Base-by-base conservation (phyloP, 2,797 vertebrate genomes). In the Hydrolagus colliei region DNA sequence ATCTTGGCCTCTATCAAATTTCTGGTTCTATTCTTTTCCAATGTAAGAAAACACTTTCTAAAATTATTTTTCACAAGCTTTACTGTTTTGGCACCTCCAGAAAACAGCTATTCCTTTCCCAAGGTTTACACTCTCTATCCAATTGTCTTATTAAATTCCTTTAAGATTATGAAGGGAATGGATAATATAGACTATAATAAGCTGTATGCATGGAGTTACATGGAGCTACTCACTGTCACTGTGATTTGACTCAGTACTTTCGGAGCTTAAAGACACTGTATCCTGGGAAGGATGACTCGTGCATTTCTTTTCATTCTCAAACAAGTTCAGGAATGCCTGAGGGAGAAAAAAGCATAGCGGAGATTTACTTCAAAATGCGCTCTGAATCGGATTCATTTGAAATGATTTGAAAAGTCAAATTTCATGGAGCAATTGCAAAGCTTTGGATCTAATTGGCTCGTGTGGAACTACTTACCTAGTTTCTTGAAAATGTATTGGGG, bases 311-410 rank as follows among this genome's bases (percentile, higher is more conserved):
- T 87, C 86, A 71, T 91, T 91, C 76, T 92, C 91, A 61, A 93
- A 80, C 62, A 94, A 87, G 84, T 86, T 91, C 90, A 94, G 87
- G 89, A 94, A 93, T 4, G 93, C 91, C 93, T 94, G 89, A 86
- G 14, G 0, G 41, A 62, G 87, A 85, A 87, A 1, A 16, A 10
- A 87, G 88, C 85, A 86, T 52, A 52, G 61, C 67, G 68, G 67
- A 84, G 9, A 18, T 72, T 52, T 35, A 79, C 62, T 65, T 65
- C 4, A 74, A 78, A 16, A 16, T 74, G 4, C 14, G 59, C 52
- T 1, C 20, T 4, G 41, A 67, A 84, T 71, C 27, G 41, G 13
- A 68, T 41, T 84, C 67, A 84, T 84, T 52, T 41, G 4, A 68
- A 68, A 41, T 71, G 10, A 12, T 9, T 32, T 73, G 61, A 72